These are phyloP conservation scores for Lepisosteus osseus DNA, from an alignment of 2,113 vertebrate genomes.

Conservation along the genomic window DNA sequence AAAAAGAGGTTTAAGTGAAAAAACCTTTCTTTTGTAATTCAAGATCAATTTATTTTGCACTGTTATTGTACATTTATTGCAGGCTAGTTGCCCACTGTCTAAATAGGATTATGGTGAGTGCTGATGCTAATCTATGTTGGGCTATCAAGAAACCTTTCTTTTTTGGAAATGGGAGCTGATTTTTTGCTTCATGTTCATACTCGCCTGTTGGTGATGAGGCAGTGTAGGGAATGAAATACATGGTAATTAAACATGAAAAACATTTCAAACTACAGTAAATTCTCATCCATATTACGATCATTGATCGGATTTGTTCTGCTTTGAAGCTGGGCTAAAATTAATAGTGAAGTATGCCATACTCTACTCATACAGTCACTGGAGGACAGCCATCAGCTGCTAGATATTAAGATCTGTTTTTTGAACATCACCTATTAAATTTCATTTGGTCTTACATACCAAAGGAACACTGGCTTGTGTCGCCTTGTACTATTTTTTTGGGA, in stretches of 20 bases:
- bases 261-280: background rate
- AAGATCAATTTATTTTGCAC: too few species aligned
- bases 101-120: too few species aligned
- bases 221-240: background rate
- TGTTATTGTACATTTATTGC: too few species aligned
- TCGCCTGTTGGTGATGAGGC: background rate
- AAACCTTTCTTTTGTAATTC: too few species aligned
- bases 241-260: background rate
- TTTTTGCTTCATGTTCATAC: background rate
- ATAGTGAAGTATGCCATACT: background rate
- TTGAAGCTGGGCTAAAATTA: background rate
- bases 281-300: background rate
- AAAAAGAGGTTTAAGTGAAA: too few species aligned
- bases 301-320: background rate
- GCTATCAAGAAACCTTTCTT: too few species aligned
- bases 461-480: slow-evolving; percentile 49
- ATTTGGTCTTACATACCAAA: background rate
- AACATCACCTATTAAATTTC: background rate
- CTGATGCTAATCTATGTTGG: too few species aligned
- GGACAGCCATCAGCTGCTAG: slow-evolving; percentile 72
- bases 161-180: too few species aligned
- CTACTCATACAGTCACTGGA: slow-evolving; percentile 61
- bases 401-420: background rate
- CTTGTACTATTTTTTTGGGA: slow-evolving; percentile 51
- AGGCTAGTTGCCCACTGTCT: too few species aligned